Conservation (phyloP, 2,797 vertebrate genomes). For the Prunella strophiata region DNA sequence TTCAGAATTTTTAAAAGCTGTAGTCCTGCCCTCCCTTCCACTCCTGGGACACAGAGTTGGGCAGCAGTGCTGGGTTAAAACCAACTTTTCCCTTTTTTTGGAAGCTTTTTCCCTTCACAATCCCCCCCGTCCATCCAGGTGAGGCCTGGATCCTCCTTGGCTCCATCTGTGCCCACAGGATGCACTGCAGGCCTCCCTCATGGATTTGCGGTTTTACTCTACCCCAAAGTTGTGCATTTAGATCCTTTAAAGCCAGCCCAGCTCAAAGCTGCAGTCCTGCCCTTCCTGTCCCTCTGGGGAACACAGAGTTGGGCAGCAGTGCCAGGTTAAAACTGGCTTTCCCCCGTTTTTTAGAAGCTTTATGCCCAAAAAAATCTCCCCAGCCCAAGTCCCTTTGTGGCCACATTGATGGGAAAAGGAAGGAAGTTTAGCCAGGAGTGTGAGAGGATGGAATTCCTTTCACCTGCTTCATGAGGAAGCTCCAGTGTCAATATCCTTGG, state of each 20-base stretch:
- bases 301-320: neutral
- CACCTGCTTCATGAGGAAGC: neutral
- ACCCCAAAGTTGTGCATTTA: neutral
- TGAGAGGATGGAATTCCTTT: neutral
- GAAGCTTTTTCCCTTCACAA: neutral
- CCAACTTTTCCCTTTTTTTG: neutral
- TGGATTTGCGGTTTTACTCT: neutral
- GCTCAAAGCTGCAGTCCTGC: neutral
- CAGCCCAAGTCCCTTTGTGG: neutral
- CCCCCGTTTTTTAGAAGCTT: neutral
- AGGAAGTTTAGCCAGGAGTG: neutral
- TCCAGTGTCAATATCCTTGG: accelerated
- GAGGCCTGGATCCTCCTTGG: neutral
- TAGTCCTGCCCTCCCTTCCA: neutral
- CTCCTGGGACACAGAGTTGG: neutral
- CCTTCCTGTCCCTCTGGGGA: neutral
- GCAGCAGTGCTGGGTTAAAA: neutral
- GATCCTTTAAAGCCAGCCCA: neutral
- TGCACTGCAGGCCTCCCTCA: accelerated
- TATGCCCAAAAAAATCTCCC: neutral
- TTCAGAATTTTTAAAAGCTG: neutral
- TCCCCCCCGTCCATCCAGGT: neutral
- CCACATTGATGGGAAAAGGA: neutral
- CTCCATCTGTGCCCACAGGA: neutral
- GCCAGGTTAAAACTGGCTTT: neutral